Conservation (phyloP, 2,113 vertebrate genomes). For the Maccullochella peelii region DNA sequence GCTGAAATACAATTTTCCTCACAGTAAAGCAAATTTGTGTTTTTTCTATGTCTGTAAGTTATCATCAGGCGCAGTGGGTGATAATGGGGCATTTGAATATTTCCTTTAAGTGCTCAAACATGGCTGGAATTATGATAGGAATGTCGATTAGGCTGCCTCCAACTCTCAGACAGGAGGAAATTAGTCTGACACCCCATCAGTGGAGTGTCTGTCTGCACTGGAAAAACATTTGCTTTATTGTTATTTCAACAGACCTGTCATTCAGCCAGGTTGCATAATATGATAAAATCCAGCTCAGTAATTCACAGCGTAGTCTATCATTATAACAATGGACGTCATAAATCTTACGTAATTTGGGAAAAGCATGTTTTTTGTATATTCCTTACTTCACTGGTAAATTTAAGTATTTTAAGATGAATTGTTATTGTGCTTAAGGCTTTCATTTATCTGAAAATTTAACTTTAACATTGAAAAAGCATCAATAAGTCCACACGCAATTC, state of each 20-base stretch:
- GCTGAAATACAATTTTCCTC: conserved; percentile 47
- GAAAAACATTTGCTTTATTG: conserved; percentile 75
- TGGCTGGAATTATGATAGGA: conserved; percentile 67
- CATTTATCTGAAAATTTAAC: not conserved
- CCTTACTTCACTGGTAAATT: not conserved
- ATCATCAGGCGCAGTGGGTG: conserved; percentile 54
- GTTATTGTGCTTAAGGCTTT: not conserved
- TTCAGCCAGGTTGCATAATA: conserved; percentile 65
- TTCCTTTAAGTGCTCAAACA: conserved; percentile 74
- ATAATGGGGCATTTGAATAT: conserved; percentile 68
- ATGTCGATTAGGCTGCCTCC: conserved; percentile 71
- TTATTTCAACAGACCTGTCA: conserved; percentile 72
- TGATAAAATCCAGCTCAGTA: conserved; percentile 61
- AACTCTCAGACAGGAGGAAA: conserved; percentile 75
- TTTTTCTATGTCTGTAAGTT: conserved; percentile 38
- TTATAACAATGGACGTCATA: conserved; percentile 26
- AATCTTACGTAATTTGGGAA: conserved; percentile 32
- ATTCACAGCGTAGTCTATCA: conserved; percentile 44
- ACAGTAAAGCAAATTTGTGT: conserved; percentile 42
- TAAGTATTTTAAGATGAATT: not conserved
- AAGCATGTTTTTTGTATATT: conserved; percentile 9
- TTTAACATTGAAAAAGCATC: conserved; percentile 4
- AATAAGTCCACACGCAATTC: not conserved
- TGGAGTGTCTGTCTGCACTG: conserved; percentile 67
- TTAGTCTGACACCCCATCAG: conserved; percentile 75